Evolutionary conservation across 2,888 invertebrate species (phyloP).

Genomic region (Pherbina coryleti): DNA sequence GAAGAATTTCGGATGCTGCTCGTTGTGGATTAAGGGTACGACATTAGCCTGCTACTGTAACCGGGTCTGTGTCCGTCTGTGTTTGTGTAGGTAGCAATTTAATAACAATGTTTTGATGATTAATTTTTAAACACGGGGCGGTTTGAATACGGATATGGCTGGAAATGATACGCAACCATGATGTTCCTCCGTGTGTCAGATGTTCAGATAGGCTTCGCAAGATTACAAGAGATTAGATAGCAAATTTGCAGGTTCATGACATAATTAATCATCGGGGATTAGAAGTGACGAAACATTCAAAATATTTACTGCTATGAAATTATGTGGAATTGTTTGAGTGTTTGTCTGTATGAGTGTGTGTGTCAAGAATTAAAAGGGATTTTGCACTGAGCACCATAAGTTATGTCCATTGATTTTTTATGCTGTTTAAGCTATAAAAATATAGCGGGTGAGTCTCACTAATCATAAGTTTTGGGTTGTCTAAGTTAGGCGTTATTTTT

Average conservation of each 20-base stretch:
- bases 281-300: slow-evolving; percentile 20
- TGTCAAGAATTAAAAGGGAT: neutral
- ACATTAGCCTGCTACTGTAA: neutral
- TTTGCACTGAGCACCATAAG: neutral
- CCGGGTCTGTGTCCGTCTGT: neutral
- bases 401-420: neutral
- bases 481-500: neutral
- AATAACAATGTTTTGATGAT: slow-evolving; percentile 46
- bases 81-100: slow-evolving; percentile 27
- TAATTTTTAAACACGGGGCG: slow-evolving; percentile 51
- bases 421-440: too few relatives aligned
- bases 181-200: slow-evolving; percentile 31
- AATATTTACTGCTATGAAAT: slow-evolving; percentile 30
- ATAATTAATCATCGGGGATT: slow-evolving; percentile 40
- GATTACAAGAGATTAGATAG: slow-evolving; percentile 33
- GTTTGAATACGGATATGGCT: slow-evolving; percentile 21
- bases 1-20: slow-evolving; percentile 17
- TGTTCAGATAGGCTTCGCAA: slow-evolving; percentile 30
- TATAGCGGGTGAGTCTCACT: neutral
- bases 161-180: neutral
- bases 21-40: neutral
- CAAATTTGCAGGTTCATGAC: slow-evolving; percentile 33
- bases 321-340: slow-evolving; percentile 21
- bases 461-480: neutral
- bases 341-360: neutral